Evolutionary conservation across 2,113 vertebrate species (phyloP).

Genomic region (Tichodroma muraria): DNA sequence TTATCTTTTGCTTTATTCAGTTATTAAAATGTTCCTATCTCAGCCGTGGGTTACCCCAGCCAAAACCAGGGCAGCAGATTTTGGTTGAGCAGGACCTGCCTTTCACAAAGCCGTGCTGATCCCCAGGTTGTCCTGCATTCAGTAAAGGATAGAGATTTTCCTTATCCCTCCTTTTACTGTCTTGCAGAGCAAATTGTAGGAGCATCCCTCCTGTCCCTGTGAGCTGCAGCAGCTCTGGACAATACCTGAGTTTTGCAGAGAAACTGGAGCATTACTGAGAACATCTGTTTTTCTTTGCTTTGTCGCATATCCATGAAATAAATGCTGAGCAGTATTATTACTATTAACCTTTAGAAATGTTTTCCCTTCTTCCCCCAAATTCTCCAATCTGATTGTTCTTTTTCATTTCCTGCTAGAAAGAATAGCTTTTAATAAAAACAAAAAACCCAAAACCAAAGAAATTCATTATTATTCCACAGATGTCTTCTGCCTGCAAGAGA

Average conservation of each 20-base stretch:
- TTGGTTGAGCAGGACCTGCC: background rate
- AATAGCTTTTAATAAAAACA: conserved; percentile 62
- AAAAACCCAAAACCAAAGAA: conserved; percentile 51
- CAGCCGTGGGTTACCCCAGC: background rate
- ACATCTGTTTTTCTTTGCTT: conserved; percentile 29
- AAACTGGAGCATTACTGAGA: background rate
- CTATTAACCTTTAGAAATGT: conserved; percentile 44
- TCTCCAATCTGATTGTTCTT: conserved; percentile 49
- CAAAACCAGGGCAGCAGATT: background rate
- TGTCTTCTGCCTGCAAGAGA: conserved; percentile 26
- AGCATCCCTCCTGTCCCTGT: background rate
- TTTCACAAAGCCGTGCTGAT: background rate
- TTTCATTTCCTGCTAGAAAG: conserved; percentile 62
- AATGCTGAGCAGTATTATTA: conserved; percentile 36
- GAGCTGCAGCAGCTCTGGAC: background rate
- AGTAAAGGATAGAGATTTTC: background rate
- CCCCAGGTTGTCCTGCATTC: background rate
- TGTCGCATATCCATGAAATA: conserved; percentile 22
- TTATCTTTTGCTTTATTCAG: background rate
- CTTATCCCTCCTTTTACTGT: background rate
- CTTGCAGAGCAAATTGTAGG: background rate
- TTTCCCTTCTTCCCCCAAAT: conserved; percentile 34
- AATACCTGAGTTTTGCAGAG: conserved; percentile 8
- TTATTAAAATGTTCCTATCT: background rate
- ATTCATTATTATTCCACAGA: conserved; percentile 55